These are phyloP conservation scores for Physeter macrocephalus DNA, from an alignment of 2,113 vertebrate species.

Conservation along the genomic window DNA sequence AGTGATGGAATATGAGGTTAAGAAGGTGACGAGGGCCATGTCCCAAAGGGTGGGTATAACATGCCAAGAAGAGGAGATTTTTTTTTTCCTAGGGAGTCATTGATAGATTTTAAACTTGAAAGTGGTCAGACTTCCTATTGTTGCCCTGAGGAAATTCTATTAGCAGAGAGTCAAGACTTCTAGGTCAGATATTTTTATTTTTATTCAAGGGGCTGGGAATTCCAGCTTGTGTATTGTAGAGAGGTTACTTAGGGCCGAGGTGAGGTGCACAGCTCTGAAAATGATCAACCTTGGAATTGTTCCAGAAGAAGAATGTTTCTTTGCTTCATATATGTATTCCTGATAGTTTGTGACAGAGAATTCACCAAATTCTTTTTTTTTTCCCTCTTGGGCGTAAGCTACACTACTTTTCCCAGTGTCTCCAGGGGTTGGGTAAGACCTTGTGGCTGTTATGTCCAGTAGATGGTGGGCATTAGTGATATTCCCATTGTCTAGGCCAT, in stretches of 20 bases:
- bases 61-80: neutral
- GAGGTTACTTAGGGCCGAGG: neutral
- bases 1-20: no score
- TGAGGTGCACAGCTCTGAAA: neutral
- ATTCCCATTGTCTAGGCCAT: no score
- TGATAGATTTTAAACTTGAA: neutral
- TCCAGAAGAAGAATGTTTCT: neutral
- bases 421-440: neutral
- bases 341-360: neutral
- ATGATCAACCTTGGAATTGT: neutral
- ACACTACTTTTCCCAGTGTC: neutral
- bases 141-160: neutral
- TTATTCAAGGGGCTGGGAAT: neutral
- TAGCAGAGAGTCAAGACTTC: neutral
- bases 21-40: neutral
- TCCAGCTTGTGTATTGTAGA: no score
- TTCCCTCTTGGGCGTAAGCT: neutral
- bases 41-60: neutral
- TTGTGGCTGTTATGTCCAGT: neutral
- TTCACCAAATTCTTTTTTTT: neutral
- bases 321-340: neutral
- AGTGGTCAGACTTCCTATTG: neutral
- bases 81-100: neutral
- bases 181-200: neutral
- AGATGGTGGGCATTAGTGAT: neutral